Percentiles rank a stretch among this genome's conserved stretches.
Conservation (phyloP, 2,113 vertebrate species). For the Panurus biarmicus region DNA sequence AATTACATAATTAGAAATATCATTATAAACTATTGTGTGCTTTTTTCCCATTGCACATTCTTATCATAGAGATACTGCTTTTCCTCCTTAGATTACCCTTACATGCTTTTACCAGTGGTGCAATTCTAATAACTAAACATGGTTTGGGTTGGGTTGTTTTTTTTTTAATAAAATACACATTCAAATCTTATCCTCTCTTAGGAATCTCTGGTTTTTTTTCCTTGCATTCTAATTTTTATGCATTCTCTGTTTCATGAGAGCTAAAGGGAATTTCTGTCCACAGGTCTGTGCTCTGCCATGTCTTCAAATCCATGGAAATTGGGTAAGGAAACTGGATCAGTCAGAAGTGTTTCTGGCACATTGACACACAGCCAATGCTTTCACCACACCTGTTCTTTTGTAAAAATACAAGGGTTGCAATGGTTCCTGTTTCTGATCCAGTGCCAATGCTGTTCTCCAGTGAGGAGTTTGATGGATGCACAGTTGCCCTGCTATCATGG, state of each 20-base stretch:
- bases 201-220: background rate
- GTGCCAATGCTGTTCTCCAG: background rate
- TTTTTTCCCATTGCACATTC: background rate
- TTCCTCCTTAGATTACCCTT: background rate
- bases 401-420: background rate
- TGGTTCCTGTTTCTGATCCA: background rate
- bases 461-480: background rate
- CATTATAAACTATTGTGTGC: background rate
- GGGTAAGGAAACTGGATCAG: background rate
- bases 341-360: background rate
- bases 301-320: background rate
- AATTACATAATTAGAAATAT: background rate
- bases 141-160: fast-evolving
- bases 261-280: background rate
- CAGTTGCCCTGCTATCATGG: background rate
- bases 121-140: background rate
- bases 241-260: background rate
- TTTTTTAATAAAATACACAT: background rate
- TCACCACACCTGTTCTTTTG: background rate
- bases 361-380: background rate
- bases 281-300: background rate
- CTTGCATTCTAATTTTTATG: background rate
- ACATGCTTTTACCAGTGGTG: background rate
- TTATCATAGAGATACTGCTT: background rate
- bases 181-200: background rate